Evolutionary conservation across 2,113 vertebrate genomes (phyloP), one percentile per base, ranked within the genome.

Genomic region (Dromiciops gliroides): DNA sequence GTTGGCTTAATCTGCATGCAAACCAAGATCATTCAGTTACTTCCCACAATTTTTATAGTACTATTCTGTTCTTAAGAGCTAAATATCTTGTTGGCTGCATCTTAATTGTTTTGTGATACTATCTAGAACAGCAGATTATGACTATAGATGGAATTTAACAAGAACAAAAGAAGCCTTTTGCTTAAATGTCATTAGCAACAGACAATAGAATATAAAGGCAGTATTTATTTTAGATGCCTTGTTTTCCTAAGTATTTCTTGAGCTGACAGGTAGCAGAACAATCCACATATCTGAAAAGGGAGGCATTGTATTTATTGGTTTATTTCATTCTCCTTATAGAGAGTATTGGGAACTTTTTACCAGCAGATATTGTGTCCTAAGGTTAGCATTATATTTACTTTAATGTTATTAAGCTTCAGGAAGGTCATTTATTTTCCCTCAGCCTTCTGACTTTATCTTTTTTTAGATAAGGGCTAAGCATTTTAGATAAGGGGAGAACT

Each of bases 21-120:
- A 91, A 83, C 23, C 26, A 56, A 50, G 47, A 95, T 90, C 92
- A 37, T 83, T 92, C 6, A 1, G 9, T 16, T 16, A 23, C 19
- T 44, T 44, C 48, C 23, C 12, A 25, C 7, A 28, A 90, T 50
- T 67, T 52, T 49, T 94, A 47, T 92, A 92, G 16, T 92, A 93
- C 37, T 91, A 47, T 26, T 88, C 3, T 91, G 19, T 94, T 5
- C 25, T 22, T 93, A 90, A 52, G 91, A 89, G 6, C 48, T 92
- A 83, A 37, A 88, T 94, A 51, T 0, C n/a, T 75, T 31, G 7
- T 14, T 97, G 48, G 51, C 47, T 8, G 24, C 92, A 51, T 92
- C 37, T 95, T 11, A 56, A 51, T 90, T 94, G 8, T 4, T 90
- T 88, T 90, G 53, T 53, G 47, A 95, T 28, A 48, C 48, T 94